Evolutionary conservation across 2,113 vertebrate genomes (phyloP).

Genomic region (Sylvietta virens): DNA sequence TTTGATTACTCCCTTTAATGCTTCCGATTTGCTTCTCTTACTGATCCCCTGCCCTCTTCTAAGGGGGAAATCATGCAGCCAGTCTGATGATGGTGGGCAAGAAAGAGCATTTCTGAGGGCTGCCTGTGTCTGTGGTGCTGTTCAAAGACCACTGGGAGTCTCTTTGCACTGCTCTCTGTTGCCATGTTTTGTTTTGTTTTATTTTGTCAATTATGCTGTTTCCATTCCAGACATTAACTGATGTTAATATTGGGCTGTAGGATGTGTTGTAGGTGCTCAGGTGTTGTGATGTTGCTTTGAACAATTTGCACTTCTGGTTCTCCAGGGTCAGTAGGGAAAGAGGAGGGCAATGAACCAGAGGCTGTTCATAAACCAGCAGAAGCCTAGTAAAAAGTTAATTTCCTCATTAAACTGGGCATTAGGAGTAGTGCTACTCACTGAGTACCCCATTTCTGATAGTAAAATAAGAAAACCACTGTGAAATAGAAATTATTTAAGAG

Average conservation of each 20-base stretch:
- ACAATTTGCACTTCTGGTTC: background rate
- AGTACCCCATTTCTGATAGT: background rate
- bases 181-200: background rate
- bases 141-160: background rate
- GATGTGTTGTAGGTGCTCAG: background rate
- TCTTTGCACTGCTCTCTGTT: background rate
- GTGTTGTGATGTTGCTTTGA: background rate
- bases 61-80: accelerated
- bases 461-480: background rate
- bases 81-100: background rate
- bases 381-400: background rate
- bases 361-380: background rate
- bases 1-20: background rate
- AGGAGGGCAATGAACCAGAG: background rate
- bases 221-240: background rate
- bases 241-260: background rate
- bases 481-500: background rate
- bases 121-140: accelerated
- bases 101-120: background rate
- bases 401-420: background rate
- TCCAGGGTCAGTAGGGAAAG: background rate
- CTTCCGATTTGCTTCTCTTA: background rate
- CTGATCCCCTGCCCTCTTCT: background rate
- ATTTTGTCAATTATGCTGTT: background rate
- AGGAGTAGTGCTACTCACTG: background rate